Evolutionary conservation across 2,888 invertebrate species (phyloP), one percentile per base, ranked within the genome.

Genomic region (Synergus laeviventris): DNA sequence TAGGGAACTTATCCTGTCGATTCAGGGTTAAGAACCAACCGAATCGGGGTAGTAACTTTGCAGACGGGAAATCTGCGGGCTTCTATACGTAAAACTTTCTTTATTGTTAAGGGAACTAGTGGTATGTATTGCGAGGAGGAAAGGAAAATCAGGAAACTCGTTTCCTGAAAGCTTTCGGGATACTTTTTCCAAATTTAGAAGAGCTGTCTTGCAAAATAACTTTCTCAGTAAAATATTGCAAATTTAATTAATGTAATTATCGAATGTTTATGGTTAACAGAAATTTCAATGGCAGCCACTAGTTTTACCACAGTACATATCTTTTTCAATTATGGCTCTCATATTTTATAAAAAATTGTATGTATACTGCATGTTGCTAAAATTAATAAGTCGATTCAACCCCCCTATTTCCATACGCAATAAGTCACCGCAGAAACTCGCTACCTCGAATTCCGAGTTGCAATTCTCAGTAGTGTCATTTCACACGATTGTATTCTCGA

Each of bases 401-500:
- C 3, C 31, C 31, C 5, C 31, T 5, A 70, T 49, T 49, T 70
- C n/a, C n/a, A 49, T 24, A 70, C 11, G 24, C 49, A 70, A 49
- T 70, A 70, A 70, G 42, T 42, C 24, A 14, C 31, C 24, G 1
- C n/a, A 31, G 66, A 24, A 62, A 49, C n/a, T 24, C 24, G 14
- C 5, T 56, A 16, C 31, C 70, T 49, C 42, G 24, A 45, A 24
- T 45, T 49, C 24, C 70, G n/a, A 70, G 45, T 45, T 70, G 70
- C 70, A 70, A 70, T 70, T 70, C 70, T 70, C 70, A 24, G 70
- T 45, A 36, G 70, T 70, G 70, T 70, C 70, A 70, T 70, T 70
- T 70, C 45, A 70, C n/a, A 49, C 70, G 45, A 70, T 70, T 70
- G 70, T 70, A 70, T 70, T 70, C 70, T 70, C 49, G 16, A 49